These are phyloP conservation scores for Scomber colias DNA, from an alignment of 2,113 vertebrate species.

Conservation along the genomic window DNA sequence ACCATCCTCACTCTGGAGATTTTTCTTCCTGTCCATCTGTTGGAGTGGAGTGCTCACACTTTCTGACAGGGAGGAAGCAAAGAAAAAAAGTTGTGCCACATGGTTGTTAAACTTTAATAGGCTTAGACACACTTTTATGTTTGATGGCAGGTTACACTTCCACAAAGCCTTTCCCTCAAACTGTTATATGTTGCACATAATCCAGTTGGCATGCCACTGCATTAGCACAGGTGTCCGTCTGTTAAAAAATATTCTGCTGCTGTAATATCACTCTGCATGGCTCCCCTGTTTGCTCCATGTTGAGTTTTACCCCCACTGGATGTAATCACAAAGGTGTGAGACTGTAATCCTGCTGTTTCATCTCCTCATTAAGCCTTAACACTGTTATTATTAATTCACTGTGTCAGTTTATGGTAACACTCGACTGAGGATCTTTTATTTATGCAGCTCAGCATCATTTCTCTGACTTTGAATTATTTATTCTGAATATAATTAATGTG, in stretches of 20 bases:
- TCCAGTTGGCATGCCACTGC: slow-evolving; percentile 6
- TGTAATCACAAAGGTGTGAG: slow-evolving; percentile 55
- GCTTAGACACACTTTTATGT: slow-evolving; percentile 52
- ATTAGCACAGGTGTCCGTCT: neutral
- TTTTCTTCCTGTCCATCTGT: slow-evolving; percentile 44
- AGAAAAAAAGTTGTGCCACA: slow-evolving; percentile 12
- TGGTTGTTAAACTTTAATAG: slow-evolving; percentile 60
- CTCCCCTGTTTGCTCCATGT: slow-evolving; percentile 20
- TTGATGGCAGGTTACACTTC: slow-evolving; percentile 34
- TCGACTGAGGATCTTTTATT: slow-evolving; percentile 72
- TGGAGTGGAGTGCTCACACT: slow-evolving; percentile 23
- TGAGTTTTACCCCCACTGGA: slow-evolving; percentile 34
- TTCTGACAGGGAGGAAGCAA: slow-evolving; percentile 17
- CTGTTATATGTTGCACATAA: slow-evolving; percentile 31
- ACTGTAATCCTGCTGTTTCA: slow-evolving; percentile 63
- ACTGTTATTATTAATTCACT: slow-evolving; percentile 68
- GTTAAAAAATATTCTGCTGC: slow-evolving; percentile 3
- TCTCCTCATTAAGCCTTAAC: slow-evolving; percentile 58
- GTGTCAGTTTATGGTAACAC: slow-evolving; percentile 66
- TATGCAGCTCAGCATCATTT: slow-evolving; percentile 68
- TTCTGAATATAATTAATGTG: slow-evolving; percentile 69
- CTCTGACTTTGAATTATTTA: slow-evolving; percentile 80
- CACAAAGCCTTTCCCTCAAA: slow-evolving; percentile 35
- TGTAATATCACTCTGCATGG: neutral
- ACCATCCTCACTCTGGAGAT: neutral